phyloP scores from a whole-genome alignment of 2,797 vertebrate species.

The Leptoclinus maculatus region DNA sequence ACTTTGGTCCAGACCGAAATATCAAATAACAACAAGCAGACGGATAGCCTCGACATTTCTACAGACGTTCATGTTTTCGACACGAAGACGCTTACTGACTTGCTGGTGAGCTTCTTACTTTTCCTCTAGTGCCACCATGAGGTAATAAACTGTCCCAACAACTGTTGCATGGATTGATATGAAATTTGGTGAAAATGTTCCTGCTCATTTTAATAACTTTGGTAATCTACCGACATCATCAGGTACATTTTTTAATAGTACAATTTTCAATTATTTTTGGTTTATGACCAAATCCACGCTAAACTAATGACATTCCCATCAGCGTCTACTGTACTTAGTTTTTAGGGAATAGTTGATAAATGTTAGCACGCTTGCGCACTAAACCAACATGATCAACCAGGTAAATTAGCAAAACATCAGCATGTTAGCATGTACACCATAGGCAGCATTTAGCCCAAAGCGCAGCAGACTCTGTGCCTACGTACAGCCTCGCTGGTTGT shows the following conservation, averaged over 20 bases:
- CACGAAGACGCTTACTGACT: background rate
- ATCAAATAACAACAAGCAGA: background rate
- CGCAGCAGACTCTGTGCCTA: no score
- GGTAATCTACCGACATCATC: background rate
- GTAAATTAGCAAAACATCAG: background rate
- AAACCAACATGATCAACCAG: background rate
- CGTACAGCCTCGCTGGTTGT: background rate
- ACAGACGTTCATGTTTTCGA: background rate
- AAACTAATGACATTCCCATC: background rate
- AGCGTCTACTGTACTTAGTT: background rate
- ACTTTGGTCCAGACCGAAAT: background rate
- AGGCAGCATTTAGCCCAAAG: background rate
- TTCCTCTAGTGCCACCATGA: background rate
- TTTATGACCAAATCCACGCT: background rate
- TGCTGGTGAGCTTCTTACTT: background rate
- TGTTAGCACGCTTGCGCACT: background rate
- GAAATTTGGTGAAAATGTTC: background rate
- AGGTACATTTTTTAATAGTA: background rate
- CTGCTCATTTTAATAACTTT: background rate
- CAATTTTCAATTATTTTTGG: background rate
- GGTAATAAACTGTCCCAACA: background rate
- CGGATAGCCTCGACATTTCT: background rate
- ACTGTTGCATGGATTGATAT: background rate
- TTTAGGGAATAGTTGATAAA: background rate
- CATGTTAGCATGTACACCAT: background rate